Evolutionary conservation across 2,888 invertebrate species (phyloP).

Genomic region (Pseudeuparius sepicola): DNA sequence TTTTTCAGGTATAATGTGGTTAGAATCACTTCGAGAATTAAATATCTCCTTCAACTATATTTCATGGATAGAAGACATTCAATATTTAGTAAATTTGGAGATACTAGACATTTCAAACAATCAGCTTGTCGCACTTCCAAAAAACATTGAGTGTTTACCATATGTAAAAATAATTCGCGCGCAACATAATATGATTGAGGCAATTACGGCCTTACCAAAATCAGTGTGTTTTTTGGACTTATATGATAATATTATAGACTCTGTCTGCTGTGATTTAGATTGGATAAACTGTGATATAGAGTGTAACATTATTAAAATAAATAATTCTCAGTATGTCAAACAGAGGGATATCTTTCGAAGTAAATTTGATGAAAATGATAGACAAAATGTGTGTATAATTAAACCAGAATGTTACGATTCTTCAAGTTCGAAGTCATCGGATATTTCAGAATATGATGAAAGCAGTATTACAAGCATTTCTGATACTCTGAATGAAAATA

Average conservation of each 20-base stretch:
- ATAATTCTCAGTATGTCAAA: constrained; percentile 16
- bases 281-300: constrained; percentile 21
- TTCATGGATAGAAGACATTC: constrained; percentile 26
- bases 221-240: constrained; percentile 25
- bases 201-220: constrained; percentile 17
- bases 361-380: constrained; percentile 4
- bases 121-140: constrained; percentile 20
- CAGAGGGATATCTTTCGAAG: constrained; percentile 20
- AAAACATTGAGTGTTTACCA: constrained; percentile 17
- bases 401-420: not conserved
- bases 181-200: constrained; percentile 22
- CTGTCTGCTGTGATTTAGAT: no score
- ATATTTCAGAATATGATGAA: constrained; percentile 10
- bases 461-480: no score
- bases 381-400: constrained; percentile 2
- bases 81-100: constrained; percentile 25
- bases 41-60: constrained; percentile 23
- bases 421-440: not conserved
- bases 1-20: constrained; percentile 23
- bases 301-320: constrained; percentile 7
- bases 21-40: constrained; percentile 24
- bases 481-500: no score
- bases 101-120: constrained; percentile 26
- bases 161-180: constrained; percentile 21
- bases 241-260: constrained; percentile 24